Evolutionary conservation across 2,797 vertebrate species (phyloP).

Genomic region (Spondyliosoma cantharus): DNA sequence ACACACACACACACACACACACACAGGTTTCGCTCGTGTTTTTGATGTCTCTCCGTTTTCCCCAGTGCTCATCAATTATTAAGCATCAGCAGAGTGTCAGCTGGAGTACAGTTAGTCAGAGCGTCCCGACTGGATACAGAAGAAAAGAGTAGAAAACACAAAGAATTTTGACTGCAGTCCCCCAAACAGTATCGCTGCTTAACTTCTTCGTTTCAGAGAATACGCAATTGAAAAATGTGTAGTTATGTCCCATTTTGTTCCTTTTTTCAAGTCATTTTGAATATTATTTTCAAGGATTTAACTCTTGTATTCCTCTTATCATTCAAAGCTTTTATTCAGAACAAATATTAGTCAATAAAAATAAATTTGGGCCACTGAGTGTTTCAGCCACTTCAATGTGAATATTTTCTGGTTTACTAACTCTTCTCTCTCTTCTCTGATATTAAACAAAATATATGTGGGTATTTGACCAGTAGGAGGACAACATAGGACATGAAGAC

Average conservation of each 20-base stretch:
- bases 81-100: constrained; percentile 18
- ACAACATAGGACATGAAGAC: not conserved
- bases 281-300: not conserved
- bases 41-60: constrained; percentile 45
- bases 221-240: not conserved
- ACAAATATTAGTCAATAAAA: not conserved
- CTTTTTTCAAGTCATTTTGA: not conserved
- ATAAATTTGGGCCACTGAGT: too few relatives aligned
- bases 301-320: not conserved
- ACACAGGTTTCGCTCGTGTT: constrained; percentile 12
- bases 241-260: not conserved
- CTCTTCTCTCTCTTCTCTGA: not conserved
- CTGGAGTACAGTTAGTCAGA: not conserved
- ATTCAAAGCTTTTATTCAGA: not conserved
- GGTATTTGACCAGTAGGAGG: too few relatives aligned
- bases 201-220: not conserved
- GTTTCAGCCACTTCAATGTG: not conserved
- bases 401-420: not conserved
- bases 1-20: constrained; percentile 15
- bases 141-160: not conserved
- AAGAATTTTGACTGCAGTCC: not conserved
- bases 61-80: constrained; percentile 58
- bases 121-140: not conserved
- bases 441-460: too few relatives aligned
- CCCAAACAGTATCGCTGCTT: not conserved